Evolutionary conservation across 2,113 vertebrate genomes (phyloP), one percentile per base, ranked within the genome.

Genomic region (Brachyistius frenatus): DNA sequence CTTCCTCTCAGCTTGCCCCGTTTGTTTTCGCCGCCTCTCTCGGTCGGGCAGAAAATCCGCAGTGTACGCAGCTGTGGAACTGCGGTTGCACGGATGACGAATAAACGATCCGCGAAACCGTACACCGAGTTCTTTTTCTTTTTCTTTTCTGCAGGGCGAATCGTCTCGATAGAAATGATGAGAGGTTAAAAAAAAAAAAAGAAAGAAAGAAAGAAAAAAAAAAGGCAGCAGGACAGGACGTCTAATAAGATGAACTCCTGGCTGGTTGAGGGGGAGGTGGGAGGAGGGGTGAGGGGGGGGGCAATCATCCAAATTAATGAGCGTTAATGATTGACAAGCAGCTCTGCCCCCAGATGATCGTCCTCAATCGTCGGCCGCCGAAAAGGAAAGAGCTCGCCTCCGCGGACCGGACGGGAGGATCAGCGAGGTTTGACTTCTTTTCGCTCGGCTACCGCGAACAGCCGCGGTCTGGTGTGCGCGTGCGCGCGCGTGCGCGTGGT

Each of bases 291-390:
- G n/a, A n/a, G 23, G 23, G 23, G 23, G 23, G 65, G 73, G 80
- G 35, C 84, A 92, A 88, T 92, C 86, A 87, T 78, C 80, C 85
- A 91, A 89, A 89, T 88, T 67, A 84, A 88, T 74, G 85, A 85
- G 84, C 46, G 53, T 66, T 70, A 76, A 23, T 23, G 80, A 77
- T 83, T 85, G 89, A 87, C 79, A 81, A 70, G 79, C 58, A 15
- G 10, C 66, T 68, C 61, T 66, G 55, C 23, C 85, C 85, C 67
- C 84, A 65, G 65, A 76, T 53, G 75, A 66, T 66, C 64, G 7
- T 66, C 76, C 47, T 54, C 23, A 69, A 82, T 72, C 70, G 78
- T 64, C 30, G 30, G 57, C 41, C 68, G 70, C 9, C 78, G 52
- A 80, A 60, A 75, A 50, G 10, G 56, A 73, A 80, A 66, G 7